Percentiles rank a stretch among this genome's conserved stretches.
Evolutionary conservation across 2,888 invertebrate species (phyloP).

Genomic region (Nemapogon koenigi): DNA sequence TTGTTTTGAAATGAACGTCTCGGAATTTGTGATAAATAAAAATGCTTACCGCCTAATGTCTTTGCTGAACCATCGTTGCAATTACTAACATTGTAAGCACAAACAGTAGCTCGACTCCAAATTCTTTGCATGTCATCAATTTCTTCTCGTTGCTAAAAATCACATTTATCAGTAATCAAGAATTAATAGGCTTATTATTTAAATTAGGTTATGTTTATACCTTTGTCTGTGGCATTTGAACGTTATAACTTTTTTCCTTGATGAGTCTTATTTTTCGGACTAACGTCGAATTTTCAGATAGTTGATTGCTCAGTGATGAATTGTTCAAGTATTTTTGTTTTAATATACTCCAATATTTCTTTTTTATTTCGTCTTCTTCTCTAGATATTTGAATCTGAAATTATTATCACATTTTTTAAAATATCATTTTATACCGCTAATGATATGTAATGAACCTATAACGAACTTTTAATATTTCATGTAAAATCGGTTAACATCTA

Average conservation of each 20-base stretch:
- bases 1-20: too few relatives aligned
- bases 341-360: constrained; percentile 47
- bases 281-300: constrained; percentile 27
- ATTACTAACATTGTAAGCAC: constrained; percentile 35
- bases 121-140: constrained; percentile 54
- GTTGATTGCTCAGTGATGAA: constrained; percentile 17
- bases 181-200: neutral
- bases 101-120: constrained; percentile 52
- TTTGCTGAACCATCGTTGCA: constrained; percentile 38
- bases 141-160: constrained; percentile 49
- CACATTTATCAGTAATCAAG: neutral
- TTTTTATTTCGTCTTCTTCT: constrained; percentile 54
- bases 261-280: constrained; percentile 45
- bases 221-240: constrained; percentile 55
- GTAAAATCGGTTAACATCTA: too few relatives aligned
- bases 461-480: too few relatives aligned
- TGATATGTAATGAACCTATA: too few relatives aligned
- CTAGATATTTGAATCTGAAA: constrained; percentile 43
- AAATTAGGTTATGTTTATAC: neutral
- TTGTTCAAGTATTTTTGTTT: constrained; percentile 42
- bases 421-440: constrained; percentile 53
- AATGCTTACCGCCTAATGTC: constrained; percentile 46
- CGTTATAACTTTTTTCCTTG: constrained; percentile 48
- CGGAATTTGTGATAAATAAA: too few relatives aligned
- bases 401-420: constrained; percentile 10